Base-by-base conservation (phyloP, 2,888 invertebrate species). In the Andrena hattorfiana region DNA sequence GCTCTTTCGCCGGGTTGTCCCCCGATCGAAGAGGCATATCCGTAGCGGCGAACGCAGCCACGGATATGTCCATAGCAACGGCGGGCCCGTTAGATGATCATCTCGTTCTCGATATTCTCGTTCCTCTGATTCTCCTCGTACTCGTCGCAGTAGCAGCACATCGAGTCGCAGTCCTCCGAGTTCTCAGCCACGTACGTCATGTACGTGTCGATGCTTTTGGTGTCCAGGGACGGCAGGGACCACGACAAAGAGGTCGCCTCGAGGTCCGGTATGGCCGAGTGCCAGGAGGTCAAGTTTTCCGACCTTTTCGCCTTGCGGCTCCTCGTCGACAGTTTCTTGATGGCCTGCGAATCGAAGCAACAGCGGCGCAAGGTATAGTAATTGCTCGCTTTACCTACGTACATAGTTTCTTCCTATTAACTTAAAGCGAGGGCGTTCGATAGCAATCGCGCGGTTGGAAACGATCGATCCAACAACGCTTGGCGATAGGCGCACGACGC, bases 101-200 rank as follows among this genome's bases (percentile, higher is more conserved):
- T 94, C 83, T 93, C 94, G 87, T 94, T 94, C 84, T 94, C 94
- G 28, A 90, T 89, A 77, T 93, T 94, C 83, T 94, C 94, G 82
- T 94, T 94, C 63, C 89, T 91, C 77, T 93, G 92, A 63, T 94
- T 94, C 79, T 94, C 94, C 75, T 93, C 93, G 86, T 91, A 89
- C 62, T 94, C 94, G 70, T 89, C 90, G 79, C 94, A 94, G 77
- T 91, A 90, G 77, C 92, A 93, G 78, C 92, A 93, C 85, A 82
- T 89, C 56, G 92, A 90, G 20, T 84, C 81, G 71, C 91, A 91
- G 32, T 92, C 92, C 28, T 90, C 91, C 28, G 85, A 82, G 48
- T 89, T 89, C 71, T 91, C 92, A 32, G 87, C 88, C 8, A 93
- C 90, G 81, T 92, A 93, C 8, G 93, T 93, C 79, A 92, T 89